Conservation (phyloP, 2,113 vertebrate species). For the Aptenodytes patagonicus region DNA sequence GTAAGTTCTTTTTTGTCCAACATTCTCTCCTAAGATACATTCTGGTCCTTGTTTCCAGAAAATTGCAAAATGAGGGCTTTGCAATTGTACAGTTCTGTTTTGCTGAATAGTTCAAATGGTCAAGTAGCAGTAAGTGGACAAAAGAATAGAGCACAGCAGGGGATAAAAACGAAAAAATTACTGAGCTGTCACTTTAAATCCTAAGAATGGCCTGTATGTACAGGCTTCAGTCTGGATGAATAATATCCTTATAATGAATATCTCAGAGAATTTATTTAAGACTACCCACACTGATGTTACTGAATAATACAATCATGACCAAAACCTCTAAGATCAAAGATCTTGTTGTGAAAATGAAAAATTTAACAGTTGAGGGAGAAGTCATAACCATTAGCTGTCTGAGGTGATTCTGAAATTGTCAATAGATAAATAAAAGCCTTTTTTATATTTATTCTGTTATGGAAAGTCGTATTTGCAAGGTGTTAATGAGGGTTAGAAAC, state of each 20-base stretch:
- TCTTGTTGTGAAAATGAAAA: neutral
- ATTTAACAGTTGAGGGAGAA: neutral
- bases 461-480: neutral
- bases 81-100: neutral
- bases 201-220: neutral
- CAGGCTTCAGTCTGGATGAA: neutral
- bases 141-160: neutral
- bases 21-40: neutral
- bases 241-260: neutral
- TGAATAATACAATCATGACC: neutral
- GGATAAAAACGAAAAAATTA: neutral
- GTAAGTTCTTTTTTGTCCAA: neutral
- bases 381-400: neutral
- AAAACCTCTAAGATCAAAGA: neutral
- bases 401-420: neutral
- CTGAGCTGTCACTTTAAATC: neutral
- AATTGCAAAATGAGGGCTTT: neutral
- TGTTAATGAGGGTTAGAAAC: neutral
- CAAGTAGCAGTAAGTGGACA: neutral
- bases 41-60: neutral
- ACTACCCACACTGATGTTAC: neutral
- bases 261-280: neutral
- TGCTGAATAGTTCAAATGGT: neutral
- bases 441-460: neutral
- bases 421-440: neutral